These are phyloP conservation scores for Stictonetta naevosa DNA, from an alignment of 2,113 vertebrate genomes.

Conservation along the genomic window DNA sequence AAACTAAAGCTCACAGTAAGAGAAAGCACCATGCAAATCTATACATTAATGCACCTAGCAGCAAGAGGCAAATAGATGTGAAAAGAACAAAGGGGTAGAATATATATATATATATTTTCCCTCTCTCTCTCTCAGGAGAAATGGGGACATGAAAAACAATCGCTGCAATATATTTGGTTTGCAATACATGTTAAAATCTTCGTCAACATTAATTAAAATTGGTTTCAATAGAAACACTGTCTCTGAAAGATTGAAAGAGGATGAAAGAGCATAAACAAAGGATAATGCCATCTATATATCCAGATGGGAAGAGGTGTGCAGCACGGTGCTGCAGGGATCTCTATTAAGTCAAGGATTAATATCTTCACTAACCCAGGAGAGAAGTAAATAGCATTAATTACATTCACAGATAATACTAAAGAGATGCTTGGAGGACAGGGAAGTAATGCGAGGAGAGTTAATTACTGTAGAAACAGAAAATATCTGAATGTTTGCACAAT, in stretches of 20 bases:
- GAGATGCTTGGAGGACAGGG: slow-evolving; percentile 23
- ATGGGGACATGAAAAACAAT: slow-evolving; percentile 20
- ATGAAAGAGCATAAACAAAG: slow-evolving; percentile 67
- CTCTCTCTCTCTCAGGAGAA: neutral
- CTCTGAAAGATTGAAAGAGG: slow-evolving; percentile 38
- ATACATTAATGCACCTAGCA: neutral
- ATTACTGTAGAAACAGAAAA: slow-evolving; percentile 37
- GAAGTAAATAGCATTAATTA: slow-evolving; percentile 61
- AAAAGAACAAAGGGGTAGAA: neutral
- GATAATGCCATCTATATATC: slow-evolving; percentile 57
- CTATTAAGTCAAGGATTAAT: slow-evolving; percentile 64
- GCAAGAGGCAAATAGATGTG: neutral
- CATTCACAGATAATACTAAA: slow-evolving; percentile 55
- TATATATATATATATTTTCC: slow-evolving; percentile 5
- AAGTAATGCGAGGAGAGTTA: slow-evolving; percentile 26
- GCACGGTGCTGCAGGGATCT: neutral
- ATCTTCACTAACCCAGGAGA: slow-evolving; percentile 48
- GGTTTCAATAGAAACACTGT: neutral
- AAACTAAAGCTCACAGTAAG: neutral
- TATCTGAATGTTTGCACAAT: neutral
- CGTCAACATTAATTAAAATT: slow-evolving; percentile 67
- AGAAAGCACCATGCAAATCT: neutral
- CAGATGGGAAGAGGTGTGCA: slow-evolving; percentile 45
- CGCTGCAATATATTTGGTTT: slow-evolving; percentile 29
- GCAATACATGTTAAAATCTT: slow-evolving; percentile 51